Evolutionary conservation across 2,113 vertebrate species (phyloP), one percentile per base, ranked within the genome.

Genomic region (Boulengeromyrus knoepffleri): DNA sequence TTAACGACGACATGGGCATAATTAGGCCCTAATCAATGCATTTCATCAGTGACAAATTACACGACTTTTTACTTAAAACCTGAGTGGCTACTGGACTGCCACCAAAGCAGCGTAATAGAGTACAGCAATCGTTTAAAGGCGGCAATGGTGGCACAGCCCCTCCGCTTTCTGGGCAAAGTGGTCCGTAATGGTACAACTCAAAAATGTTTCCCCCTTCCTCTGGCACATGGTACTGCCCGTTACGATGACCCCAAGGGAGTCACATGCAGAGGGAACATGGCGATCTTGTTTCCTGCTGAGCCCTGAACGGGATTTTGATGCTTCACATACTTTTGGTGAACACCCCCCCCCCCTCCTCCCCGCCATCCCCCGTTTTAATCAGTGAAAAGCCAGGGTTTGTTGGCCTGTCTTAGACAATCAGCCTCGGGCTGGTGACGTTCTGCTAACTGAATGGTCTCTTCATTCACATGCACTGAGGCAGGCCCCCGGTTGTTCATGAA

Each of bases 331-430:
- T 90, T 89, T 93, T 91, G 91, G 92, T 90, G 91, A 31, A 31
- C 31, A 93, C 83, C 89, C 87, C 89, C 66, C 7, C 36, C 89
- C 92, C 53, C 27, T 13, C 56, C 17, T 17, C 83, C 13, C 12
- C 42, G 1, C 39, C 85, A 8, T 46, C 58, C 17, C 89, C 92
- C 89, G 92, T 93, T 96, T 94, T 95, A 96, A 96, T 96, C 95
- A 96, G 94, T 90, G 90, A 93, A 93, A 94, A 92, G 93, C 95
- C 93, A 93, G 92, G 92, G 94, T 94, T 92, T 91, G 91, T 92
- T 90, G 94, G 95, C 92, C 94, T 96, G 95, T 96, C 95, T 95
- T 91, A 94, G 94, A 93, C 95, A 94, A 96, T 96, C 95, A 96
- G 94, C 95, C 94, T 96, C 95, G 95, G 94, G 92, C 91, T 93